These are phyloP conservation scores for Alligator sinensis DNA, from an alignment of 2,113 vertebrate genomes.

Conservation along the genomic window DNA sequence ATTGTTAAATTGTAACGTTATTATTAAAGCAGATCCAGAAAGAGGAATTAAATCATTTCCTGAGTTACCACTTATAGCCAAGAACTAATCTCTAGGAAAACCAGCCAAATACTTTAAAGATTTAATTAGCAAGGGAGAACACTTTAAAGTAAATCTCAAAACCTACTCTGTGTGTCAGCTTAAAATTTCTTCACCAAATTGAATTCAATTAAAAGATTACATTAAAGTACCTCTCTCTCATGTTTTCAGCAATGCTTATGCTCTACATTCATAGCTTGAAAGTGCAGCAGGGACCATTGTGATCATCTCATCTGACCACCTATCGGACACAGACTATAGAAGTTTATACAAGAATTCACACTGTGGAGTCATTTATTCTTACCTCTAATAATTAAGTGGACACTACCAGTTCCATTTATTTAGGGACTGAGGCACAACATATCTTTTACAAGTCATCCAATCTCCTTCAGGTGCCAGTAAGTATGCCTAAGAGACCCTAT, in stretches of 20 bases:
- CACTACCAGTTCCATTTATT: neutral
- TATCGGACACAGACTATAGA: neutral
- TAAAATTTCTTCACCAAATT: slow-evolving; percentile 24
- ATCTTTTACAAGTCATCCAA: neutral
- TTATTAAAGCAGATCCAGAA: neutral
- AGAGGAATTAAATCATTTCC: slow-evolving; percentile 35
- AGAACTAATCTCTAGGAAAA: slow-evolving; percentile 8
- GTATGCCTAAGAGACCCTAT: too few relatives aligned
- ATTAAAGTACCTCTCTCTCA: rapidly evolving
- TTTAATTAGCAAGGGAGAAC: slow-evolving; percentile 30
- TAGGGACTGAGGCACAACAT: neutral
- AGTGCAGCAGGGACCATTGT: neutral
- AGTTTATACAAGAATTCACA: neutral
- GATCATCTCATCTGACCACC: neutral
- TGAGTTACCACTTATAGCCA: slow-evolving; percentile 5
- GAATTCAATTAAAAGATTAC: neutral
- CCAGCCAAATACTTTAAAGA: slow-evolving; percentile 24
- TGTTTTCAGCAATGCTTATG: neutral
- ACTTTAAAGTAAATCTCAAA: slow-evolving; percentile 28
- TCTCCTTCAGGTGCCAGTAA: neutral
- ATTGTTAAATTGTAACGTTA: neutral
- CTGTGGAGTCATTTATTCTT: neutral
- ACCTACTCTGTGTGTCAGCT: neutral
- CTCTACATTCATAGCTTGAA: neutral
- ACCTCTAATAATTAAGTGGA: neutral